These are phyloP conservation scores for Pasiphila rectangulata DNA, from an alignment of 2,888 invertebrate species.

Conservation along the genomic window DNA sequence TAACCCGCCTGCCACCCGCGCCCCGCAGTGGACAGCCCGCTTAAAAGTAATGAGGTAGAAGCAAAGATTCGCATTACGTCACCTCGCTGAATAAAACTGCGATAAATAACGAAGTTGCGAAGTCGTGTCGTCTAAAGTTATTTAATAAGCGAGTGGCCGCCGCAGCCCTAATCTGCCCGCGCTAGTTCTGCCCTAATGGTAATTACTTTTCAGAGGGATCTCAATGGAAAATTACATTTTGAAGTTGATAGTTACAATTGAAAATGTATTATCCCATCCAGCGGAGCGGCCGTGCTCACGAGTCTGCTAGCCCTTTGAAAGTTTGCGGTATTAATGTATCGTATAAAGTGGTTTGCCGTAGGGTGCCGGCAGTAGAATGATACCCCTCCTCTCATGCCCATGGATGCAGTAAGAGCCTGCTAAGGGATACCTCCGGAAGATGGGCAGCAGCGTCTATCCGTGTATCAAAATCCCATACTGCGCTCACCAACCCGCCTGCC, in stretches of 20 bases:
- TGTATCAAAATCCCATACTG: too few species aligned
- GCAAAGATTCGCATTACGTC: slow-evolving; percentile 38
- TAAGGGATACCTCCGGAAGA: too few species aligned
- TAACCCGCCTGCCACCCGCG: too few species aligned
- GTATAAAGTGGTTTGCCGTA: too few species aligned
- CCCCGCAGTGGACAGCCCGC: too few species aligned
- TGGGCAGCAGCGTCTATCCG: too few species aligned
- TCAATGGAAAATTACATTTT: slow-evolving; percentile 4
- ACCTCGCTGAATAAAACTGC: slow-evolving; percentile 54
- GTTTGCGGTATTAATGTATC: too few species aligned
- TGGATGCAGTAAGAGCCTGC: too few species aligned
- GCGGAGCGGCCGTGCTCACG: background rate
- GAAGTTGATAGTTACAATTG: slow-evolving; percentile 1
- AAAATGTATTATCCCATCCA: background rate
- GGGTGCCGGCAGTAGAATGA: too few species aligned
- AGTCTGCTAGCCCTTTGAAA: background rate
- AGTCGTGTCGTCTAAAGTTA: slow-evolving; percentile 49
- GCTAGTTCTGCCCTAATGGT: slow-evolving; percentile 2
- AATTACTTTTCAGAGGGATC: slow-evolving; percentile 2
- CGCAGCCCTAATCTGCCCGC: slow-evolving; percentile 18
- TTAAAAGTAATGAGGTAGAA: slow-evolving; percentile 16
- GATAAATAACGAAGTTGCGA: slow-evolving; percentile 59
- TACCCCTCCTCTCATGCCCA: too few species aligned
- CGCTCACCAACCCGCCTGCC: too few species aligned
- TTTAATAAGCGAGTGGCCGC: slow-evolving; percentile 53